Evolutionary conservation across 37 sponge, comb jelly and placozoan genomes (phyloP).

Genomic region (Haliclona indistincta): DNA sequence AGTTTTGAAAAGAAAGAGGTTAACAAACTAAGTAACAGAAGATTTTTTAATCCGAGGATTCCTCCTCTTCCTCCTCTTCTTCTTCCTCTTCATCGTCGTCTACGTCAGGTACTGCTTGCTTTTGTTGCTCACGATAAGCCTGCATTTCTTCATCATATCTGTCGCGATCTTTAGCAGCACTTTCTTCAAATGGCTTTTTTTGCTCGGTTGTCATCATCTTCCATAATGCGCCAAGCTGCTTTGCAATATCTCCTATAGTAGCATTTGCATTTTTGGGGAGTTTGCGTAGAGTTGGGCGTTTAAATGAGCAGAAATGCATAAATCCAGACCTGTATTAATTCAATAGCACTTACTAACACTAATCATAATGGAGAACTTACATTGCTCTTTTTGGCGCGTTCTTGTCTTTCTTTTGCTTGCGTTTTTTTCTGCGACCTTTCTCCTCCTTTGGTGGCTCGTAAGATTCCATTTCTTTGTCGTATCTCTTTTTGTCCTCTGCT

Average conservation of each 20-base stretch:
- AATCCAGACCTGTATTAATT: constrained; percentile 70
- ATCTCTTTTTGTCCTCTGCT: constrained; percentile 62
- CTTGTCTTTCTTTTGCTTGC: constrained; percentile 71
- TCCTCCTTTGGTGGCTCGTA: constrained; percentile 45
- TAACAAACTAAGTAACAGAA: background rate
- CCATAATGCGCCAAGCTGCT: constrained; percentile 82
- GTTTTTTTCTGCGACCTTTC: background rate
- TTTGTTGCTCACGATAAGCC: constrained; percentile 15
- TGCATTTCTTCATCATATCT: constrained; percentile 78
- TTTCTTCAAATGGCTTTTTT: constrained; percentile 64
- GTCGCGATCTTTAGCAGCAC: constrained; percentile 61
- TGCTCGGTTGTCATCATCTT: constrained; percentile 46
- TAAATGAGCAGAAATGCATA: constrained; percentile 61
- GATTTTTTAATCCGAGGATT: background rate
- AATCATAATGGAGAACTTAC: constrained; percentile 45
- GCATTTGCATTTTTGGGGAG: constrained; percentile 41
- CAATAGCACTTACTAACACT: background rate
- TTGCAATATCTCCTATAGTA: constrained; percentile 74
- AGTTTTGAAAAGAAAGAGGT: background rate
- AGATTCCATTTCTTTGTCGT: constrained; percentile 62
- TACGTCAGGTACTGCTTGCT: constrained; percentile 45
- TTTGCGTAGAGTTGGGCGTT: constrained; percentile 66
- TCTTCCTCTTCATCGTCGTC: constrained; percentile 57
- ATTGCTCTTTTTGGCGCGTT: constrained; percentile 79
- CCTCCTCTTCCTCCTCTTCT: constrained; percentile 30